Evolutionary conservation across 1,140 invertebrate genomes (phyloP).

Genomic region (Carposina sasakii): DNA sequence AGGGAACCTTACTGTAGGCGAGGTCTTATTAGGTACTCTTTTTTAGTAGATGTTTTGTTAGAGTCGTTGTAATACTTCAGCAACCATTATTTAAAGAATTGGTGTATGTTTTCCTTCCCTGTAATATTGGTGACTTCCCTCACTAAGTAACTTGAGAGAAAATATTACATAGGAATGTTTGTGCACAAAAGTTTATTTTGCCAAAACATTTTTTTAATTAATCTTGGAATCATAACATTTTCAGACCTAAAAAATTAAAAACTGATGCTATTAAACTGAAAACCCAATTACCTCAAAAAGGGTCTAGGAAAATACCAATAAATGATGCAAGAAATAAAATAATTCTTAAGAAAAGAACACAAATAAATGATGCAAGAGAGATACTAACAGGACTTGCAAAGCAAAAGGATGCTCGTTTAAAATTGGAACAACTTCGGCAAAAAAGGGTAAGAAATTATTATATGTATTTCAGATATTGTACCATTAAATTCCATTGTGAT

Average conservation of each 20-base stretch:
- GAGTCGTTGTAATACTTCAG: no score
- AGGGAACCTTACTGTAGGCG: no score
- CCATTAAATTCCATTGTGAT: no score
- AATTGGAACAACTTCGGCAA: constrained; percentile 74
- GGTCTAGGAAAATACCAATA: constrained; percentile 15
- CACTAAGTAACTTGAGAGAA: background rate
- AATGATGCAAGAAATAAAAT: constrained; percentile 79
- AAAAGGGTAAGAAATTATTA: constrained; percentile 39
- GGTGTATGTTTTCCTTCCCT: no score
- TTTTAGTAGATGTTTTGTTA: no score
- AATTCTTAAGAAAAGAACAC: constrained; percentile 77
- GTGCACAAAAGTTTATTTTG: background rate
- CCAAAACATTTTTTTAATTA: background rate
- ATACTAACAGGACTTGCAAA: constrained; percentile 78
- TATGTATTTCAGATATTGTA: background rate
- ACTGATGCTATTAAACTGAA: constrained; percentile 28
- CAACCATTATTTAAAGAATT: no score
- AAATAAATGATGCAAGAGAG: constrained; percentile 79
- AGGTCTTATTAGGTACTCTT: no score
- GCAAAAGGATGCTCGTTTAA: constrained; percentile 77
- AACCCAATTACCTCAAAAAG: constrained; percentile 23
- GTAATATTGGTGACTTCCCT: background rate
- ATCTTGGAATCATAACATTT: no score
- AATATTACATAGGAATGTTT: background rate
- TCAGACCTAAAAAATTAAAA: constrained; percentile 12